Evolutionary conservation across 2,797 vertebrate genomes (phyloP).

Genomic region (Helicolenus hilgendorfi): DNA sequence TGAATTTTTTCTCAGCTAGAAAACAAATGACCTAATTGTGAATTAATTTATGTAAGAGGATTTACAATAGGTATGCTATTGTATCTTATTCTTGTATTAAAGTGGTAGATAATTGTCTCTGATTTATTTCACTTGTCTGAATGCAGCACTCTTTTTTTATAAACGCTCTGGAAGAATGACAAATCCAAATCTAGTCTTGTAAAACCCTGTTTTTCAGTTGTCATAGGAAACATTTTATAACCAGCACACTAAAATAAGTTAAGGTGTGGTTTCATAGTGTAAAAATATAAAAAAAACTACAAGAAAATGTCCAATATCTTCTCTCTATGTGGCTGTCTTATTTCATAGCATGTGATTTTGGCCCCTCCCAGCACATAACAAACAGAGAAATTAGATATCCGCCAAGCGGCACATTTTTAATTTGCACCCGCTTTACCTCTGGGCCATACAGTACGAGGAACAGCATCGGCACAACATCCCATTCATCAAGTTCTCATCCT

Average conservation of each 20-base stretch:
- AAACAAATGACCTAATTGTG: too few species aligned
- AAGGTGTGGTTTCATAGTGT: neutral
- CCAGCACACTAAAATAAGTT: neutral
- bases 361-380: neutral
- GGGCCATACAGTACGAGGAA: slow-evolving; percentile 28
- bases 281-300: too few species aligned
- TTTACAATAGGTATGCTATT: neutral
- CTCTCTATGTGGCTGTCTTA: neutral
- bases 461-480: slow-evolving; percentile 8
- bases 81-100: accelerated
- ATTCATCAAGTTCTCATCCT: slow-evolving; percentile 49
- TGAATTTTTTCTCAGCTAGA: too few species aligned
- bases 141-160: neutral
- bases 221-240: neutral
- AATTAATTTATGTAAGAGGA: too few species aligned
- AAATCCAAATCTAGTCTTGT: neutral
- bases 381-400: slow-evolving; percentile 12
- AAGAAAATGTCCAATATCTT: too few species aligned
- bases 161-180: too few species aligned
- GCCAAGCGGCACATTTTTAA: slow-evolving; percentile 46
- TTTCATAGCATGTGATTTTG: neutral
- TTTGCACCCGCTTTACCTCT: slow-evolving; percentile 41
- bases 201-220: neutral
- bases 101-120: neutral
- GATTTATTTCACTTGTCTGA: neutral